Evolutionary conservation across 2,797 vertebrate species (phyloP), one percentile per base, ranked within the genome.

Genomic region (Tachyglossus aculeatus): DNA sequence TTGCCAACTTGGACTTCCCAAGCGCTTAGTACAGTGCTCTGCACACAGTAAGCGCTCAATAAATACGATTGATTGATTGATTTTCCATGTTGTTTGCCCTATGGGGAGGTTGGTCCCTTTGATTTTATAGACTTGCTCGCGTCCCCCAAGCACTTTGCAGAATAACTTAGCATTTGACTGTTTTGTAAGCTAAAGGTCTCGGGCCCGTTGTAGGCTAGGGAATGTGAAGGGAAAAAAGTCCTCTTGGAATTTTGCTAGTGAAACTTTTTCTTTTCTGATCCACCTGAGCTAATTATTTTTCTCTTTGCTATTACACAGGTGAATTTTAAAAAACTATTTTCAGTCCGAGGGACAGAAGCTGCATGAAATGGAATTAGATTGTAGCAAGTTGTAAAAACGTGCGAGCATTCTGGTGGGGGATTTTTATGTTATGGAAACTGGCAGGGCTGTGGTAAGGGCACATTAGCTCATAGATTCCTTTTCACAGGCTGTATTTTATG

Each of bases 401-500:
- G 54, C 22, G 43, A 21, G 21, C 59, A 67, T 57, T 76, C 29
- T 63, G 24, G 37, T 43, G 27, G 2, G 32, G 38, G 65, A 66
- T 72, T 63, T 85, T 71, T 61, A 76, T 32, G 45, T 21, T 62
- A 22, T 68, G 51, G 51, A 83, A 83, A 66, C 65, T 65, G 52
- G 25, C 11, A 2, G 60, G 36, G 61, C 19, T 64, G 18, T 59
- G 61, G 51, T 74, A 68, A 45, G 44, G 65, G 12, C 40, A 3
- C 77, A 22, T 69, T 74, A 78, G 34, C 29, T 64, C 33, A 52
- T 55, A 53, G 36, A 41, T 72, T 56, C n/a, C 37, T 66, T 53
- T 79, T 70, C 37, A 39, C 72, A 48, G 16, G 32, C 27, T 50
- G 62, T 66, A 77, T 41, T 69, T 38, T 41, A 60, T 48, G 19